A percentile compares a stretch with the other conserved stretches of the same genome.
These are phyloP conservation scores for Zoroaster sp. DNA, from an alignment of 53 echinoderm and acorn worm genomes.

Conservation along the genomic window DNA sequence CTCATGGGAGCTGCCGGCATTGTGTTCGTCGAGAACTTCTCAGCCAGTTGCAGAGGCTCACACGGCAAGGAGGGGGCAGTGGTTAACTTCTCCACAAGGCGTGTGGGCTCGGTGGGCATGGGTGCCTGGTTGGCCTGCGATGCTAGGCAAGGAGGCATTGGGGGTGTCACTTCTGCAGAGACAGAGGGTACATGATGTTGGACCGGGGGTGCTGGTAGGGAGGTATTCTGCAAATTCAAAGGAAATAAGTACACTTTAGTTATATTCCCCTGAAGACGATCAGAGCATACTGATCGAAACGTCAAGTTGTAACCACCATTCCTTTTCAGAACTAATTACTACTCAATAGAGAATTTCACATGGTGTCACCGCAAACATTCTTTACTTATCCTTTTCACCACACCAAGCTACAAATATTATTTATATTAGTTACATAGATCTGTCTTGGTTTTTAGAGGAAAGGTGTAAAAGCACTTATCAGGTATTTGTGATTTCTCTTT, in stretches of 20 bases:
- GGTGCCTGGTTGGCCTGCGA: background rate
- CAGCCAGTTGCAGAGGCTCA: slow-evolving; percentile 6
- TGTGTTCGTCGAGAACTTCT: background rate
- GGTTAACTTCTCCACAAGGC: slow-evolving; percentile 3
- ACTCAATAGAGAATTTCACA: no score
- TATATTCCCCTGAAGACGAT: no score
- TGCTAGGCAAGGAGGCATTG: slow-evolving; percentile 30
- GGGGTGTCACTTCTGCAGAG: slow-evolving; percentile 38
- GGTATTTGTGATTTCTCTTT: no score
- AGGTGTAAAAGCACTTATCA: no score
- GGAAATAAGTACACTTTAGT: background rate
- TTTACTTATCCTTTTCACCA: no score
- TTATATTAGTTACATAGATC: background rate
- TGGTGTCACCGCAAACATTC: no score
- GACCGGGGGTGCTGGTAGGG: slow-evolving; percentile 26
- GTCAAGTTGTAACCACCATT: no score
- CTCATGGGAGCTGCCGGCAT: slow-evolving; percentile 42
- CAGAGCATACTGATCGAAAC: no score
- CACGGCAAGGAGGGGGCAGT: background rate
- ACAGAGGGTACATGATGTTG: background rate
- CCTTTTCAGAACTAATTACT: no score
- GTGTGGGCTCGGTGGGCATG: slow-evolving; percentile 26
- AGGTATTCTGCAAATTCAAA: background rate
- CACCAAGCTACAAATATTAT: background rate
- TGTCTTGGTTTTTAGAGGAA: no score